Base-by-base conservation (phyloP, 2,113 vertebrate genomes). In the Artemisiospiza belli region DNA sequence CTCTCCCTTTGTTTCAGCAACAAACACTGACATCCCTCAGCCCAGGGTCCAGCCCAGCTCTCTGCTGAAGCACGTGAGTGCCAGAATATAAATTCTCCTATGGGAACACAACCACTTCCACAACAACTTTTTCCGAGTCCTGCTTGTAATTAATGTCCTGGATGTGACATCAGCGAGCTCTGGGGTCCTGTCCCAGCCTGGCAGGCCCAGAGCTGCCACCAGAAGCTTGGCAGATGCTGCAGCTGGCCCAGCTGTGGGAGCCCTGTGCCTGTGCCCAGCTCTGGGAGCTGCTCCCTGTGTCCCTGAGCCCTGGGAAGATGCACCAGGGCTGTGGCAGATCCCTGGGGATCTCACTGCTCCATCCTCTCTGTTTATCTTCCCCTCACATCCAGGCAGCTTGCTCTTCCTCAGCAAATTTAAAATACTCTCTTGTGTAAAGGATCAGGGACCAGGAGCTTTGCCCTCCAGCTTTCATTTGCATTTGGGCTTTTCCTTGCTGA, bases 291-390 rank as follows among this genome's bases (percentile, higher is more conserved):
- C 5, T 33, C 63, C 11, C 0, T 39, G 2, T 9, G 37, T 28
- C 85, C 67, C 46, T 5, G 3, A 70, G 61, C 20, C 39, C 43
- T 15, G 3, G 46, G 68, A 31, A 31, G 72, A 10, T 15, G 44
- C 37, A 6, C 44, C 41, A 8, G 12, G 52, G 55, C 72, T 33
- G 39, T 14, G 47, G 16, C 24, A 83, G 54, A 12, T 4, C 8
- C 2, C 63, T 18, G 24, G 28, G 28, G 43, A 77, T 12, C 47
- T 28, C 4, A 0, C 44, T 57, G 20, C 22, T 5, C 3, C 1
- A 5, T 31, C 27, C 46, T 47, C 41, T 66, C 47, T 1, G 0
- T 25, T 30, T 22, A 1, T 39, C 33, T 44, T 15, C 44, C 21
- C 23, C 20, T 18, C 57, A 35, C 12, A 30, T 21, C 28, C 28